Base-by-base conservation (phyloP, 2,888 invertebrate genomes). In the Busseola fusca region DNA sequence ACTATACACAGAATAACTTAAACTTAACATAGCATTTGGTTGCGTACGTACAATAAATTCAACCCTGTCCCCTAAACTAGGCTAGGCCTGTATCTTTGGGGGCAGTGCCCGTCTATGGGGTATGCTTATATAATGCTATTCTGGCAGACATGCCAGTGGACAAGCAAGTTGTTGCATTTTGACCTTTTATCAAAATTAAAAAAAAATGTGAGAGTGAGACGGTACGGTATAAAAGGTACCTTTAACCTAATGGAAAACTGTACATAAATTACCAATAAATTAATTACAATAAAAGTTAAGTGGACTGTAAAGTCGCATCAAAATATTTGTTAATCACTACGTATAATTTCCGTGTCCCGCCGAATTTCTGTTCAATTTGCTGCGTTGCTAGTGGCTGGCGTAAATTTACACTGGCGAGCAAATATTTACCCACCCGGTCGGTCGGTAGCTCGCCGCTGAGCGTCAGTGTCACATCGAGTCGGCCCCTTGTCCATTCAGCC, bases 321-420 rank as follows among this genome's bases (percentile, higher is more conserved):
- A 69, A 82, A 79, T 75, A 75, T 72, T 74, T 84, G 70, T 74
- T 65, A 72, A 71, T 72, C 67, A 69, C 77, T 66, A 37, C 58
- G 66, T 75, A 71, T 74, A 76, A 82, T 81, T 80, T 80, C 52
- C 40, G 63, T 75, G 54, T 69, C 58, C 67, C n/a, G 27, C 52
- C 57, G 64, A 64, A 74, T 72, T 64, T 64, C 50, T 81, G 76
- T 81, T 86, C 79, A 83, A 85, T 87, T 88, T 82, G 72, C 82
- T 74, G 78, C 66, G 74, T 75, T 59, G 78, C 72, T 70, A 77
- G 72, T 70, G 69, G 79, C 68, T 69, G 72, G 74, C 64, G 87
- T 84, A 87, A 87, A 88, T 87, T 87, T 88, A 84, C 86, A 76
- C 81, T 81, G 73, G 72, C 69, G 63, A 50, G 76, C 73, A 83